Base-by-base conservation (phyloP, 1,140 invertebrate species). In the Dinoponera quadriceps region DNA sequence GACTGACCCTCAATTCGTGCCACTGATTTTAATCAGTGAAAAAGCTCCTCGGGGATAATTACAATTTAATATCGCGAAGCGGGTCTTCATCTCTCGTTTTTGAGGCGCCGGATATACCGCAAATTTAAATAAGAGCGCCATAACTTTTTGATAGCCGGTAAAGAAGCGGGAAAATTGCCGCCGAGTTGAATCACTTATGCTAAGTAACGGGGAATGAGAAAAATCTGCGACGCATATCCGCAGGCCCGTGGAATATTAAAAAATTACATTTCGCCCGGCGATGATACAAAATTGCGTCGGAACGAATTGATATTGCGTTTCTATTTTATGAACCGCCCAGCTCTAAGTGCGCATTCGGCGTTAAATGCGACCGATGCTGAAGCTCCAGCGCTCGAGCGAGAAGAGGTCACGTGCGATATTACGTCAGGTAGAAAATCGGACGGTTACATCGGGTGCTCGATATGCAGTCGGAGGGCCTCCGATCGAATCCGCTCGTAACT, bases 21-120 rank as follows among this genome's bases (percentile, higher is more conserved):
- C 11, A 75, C 2, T 14, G 20, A 54, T 77, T 77, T 55, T 25
- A 7, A 60, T 59, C 27, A 16, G 38, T 62, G 7, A 13, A n/a
- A n/a, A 38, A 14, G 16, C 51, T 66, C 38, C 14, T 49, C 38
- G 38, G 38, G 38, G 13, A 62, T 75, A 33, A 66, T 66, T 77
- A 66, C 1, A 20, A 1, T 29, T 63, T 51, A 22, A 33, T 51
- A 22, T 22, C 60, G n/a, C 22, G 14, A 18, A 33, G 18, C 11
- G 22, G 0, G 54, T 65, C 48, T 60, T 48, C 14, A 5, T 44
- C 27, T 11, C 3, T 22, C 27, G 20, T 9, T 29, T n/a, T 55
- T 63, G 27, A 75, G 49, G 0, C n/a, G 38, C n/a, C n/a, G n/a
- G 18, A 18, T 62, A 20, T 38, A 0, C 38, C 3, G 22, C 20